Evolutionary conservation across 1,140 invertebrate species (phyloP), one percentile per base, ranked within the genome.

Genomic region (Drosophila gunungcola): DNA sequence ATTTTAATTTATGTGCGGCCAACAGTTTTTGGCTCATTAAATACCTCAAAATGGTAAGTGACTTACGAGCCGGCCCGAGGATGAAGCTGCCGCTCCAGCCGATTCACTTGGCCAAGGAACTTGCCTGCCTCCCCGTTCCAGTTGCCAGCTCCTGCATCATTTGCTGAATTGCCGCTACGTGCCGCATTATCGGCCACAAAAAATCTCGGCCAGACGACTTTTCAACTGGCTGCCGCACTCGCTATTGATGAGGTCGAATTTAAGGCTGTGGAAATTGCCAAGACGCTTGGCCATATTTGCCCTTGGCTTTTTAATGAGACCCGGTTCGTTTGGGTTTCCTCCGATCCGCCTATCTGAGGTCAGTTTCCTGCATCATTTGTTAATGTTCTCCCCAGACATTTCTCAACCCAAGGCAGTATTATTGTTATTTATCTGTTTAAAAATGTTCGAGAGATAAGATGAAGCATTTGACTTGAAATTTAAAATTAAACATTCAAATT

Each of bases 21-120:
- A 78, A 84, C 84, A 84, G 48, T 89, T 89, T 80, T 84, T 89
- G 84, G 84, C 80, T 89, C 84, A 89, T 89, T 89, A 89, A 89
- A 89, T 89, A 89, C 77, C 84, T 89, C 84, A 89, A 89, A 89
- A 89, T 89, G 84, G 77, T 80, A 89, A 89, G 84, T 89, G 84
- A 89, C 84, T 89, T 80, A 89, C 84, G 79, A 73, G 62, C 65
- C 29, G 65, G 27, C 32, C 61, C 38, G 45, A 34, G 62, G 48
- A 53, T 42, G 49, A 63, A 72, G 79, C 69, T 69, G 74, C 43
- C 52, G 42, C 73, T 82, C 78, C 83, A 72, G 73, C 60, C 82
- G 82, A 86, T 84, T 85, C 64, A 89, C 76, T 63, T 73, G 62
- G 48, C 62, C 39, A 10, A 65, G 51, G 61, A 78, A 78, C 82